A percentile compares a stretch with the other conserved stretches of the same genome.
phyloP scores from a whole-genome alignment of 2,113 vertebrate genomes.

The Protobothrops flavoviridis region DNA sequence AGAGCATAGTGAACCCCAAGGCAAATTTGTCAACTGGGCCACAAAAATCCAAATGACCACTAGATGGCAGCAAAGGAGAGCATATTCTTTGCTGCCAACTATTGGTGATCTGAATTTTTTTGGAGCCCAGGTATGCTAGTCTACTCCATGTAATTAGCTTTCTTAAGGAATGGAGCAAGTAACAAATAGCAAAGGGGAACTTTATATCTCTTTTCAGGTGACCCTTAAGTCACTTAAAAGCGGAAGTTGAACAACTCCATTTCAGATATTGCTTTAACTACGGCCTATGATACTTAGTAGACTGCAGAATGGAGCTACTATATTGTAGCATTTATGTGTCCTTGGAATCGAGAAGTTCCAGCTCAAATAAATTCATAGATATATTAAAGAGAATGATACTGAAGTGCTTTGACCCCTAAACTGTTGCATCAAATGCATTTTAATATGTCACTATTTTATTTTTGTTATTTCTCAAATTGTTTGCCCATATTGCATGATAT shows the following conservation, averaged over 20 bases:
- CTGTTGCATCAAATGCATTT: background rate
- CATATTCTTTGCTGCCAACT: background rate
- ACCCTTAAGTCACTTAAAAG: accelerated
- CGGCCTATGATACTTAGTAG: background rate
- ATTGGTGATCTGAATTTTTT: background rate
- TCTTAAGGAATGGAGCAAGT: background rate
- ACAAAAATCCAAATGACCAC: background rate
- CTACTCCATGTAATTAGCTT: background rate
- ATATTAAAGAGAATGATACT: background rate
- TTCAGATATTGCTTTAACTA: background rate
- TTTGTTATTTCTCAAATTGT: background rate
- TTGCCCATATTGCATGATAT: background rate
- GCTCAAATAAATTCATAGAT: background rate
- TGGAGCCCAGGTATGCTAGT: background rate
- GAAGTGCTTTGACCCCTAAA: background rate
- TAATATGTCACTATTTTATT: background rate
- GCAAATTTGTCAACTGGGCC: background rate
- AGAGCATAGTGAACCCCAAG: background rate
- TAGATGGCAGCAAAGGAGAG: background rate
- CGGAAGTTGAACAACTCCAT: accelerated
- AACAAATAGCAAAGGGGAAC: background rate
- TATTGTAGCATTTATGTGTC: background rate
- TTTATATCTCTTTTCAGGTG: background rate
- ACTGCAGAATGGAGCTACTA: background rate
- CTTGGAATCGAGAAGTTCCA: background rate